phyloP scores from a whole-genome alignment of 2,888 invertebrate species.

The Melinaea menophilus region DNA sequence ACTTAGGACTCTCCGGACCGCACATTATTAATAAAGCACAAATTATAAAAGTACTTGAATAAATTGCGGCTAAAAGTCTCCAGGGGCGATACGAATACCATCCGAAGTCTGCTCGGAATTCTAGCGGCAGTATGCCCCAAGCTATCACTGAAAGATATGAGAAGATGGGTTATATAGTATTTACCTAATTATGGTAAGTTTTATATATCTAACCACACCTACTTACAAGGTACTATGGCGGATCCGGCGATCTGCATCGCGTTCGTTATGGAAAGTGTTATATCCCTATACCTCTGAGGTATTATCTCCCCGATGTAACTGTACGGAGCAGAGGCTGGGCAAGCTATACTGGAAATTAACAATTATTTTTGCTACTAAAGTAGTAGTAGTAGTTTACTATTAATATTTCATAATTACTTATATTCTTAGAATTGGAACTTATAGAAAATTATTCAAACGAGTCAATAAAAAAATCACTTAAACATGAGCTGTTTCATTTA shows the following conservation, averaged over 20 bases:
- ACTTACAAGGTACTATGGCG: constrained; percentile 65
- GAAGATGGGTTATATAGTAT: neutral
- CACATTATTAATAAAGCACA: constrained; percentile 73
- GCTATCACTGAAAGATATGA: constrained; percentile 74
- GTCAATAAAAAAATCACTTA: too few species aligned
- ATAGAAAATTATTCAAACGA: too few species aligned
- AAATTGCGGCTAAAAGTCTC: constrained; percentile 82
- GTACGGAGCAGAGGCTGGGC: constrained; percentile 66
- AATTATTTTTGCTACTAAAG: too few species aligned
- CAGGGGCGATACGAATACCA: constrained; percentile 81
- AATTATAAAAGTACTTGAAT: constrained; percentile 79
- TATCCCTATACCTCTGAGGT: constrained; percentile 58
- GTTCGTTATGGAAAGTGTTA: constrained; percentile 61
- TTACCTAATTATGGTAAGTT: neutral
- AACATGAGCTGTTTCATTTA: too few species aligned
- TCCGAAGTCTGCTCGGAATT: constrained; percentile 65
- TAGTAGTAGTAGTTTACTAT: too few species aligned
- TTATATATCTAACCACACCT: constrained; percentile 3
- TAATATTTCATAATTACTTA: too few species aligned
- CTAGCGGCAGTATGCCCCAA: constrained; percentile 81
- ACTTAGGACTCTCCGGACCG: constrained; percentile 89
- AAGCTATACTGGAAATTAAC: constrained; percentile 55
- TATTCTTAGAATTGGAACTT: too few species aligned
- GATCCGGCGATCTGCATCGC: constrained; percentile 64
- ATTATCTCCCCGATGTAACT: constrained; percentile 68